Evolutionary conservation across 53 echinoderm and acorn worm species (phyloP).

Genomic region (Temnopleurus reevesii): DNA sequence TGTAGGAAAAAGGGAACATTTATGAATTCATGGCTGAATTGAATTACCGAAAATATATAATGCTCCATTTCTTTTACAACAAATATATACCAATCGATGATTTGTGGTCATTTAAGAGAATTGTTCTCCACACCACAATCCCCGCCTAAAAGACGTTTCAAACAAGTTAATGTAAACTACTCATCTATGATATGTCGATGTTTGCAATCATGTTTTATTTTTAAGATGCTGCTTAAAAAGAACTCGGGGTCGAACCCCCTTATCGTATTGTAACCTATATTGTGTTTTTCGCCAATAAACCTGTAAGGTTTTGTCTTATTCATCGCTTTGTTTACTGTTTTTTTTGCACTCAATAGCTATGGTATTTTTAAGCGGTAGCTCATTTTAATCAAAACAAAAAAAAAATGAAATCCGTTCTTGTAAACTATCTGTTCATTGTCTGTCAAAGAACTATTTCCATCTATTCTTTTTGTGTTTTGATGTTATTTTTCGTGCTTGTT

Average conservation of each 20-base stretch:
- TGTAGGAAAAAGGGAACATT: no score
- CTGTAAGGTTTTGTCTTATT: constrained; percentile 32
- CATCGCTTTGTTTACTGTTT: neutral
- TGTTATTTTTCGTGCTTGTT: constrained; percentile 60
- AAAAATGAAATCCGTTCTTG: constrained; percentile 36
- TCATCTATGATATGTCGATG: neutral
- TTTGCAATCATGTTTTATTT: constrained; percentile 27
- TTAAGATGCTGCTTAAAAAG: neutral
- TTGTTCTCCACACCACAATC: neutral
- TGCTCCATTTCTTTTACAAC: no score
- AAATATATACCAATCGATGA: neutral
- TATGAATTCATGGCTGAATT: no score
- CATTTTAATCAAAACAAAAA: neutral
- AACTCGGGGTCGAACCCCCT: constrained; percentile 27
- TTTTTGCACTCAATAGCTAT: constrained; percentile 12
- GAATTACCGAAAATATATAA: no score
- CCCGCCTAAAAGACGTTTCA: neutral
- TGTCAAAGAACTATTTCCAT: constrained; percentile 59
- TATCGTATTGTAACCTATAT: constrained; percentile 17
- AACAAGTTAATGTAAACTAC: neutral
- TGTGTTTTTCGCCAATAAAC: neutral
- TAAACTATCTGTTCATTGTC: constrained; percentile 35
- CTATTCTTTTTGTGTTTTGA: constrained; percentile 45
- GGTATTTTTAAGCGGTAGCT: constrained; percentile 18
- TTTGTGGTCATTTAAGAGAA: neutral